These are phyloP conservation scores for Engystomops pustulosus DNA, from an alignment of 2,113 vertebrate genomes.

Conservation along the genomic window DNA sequence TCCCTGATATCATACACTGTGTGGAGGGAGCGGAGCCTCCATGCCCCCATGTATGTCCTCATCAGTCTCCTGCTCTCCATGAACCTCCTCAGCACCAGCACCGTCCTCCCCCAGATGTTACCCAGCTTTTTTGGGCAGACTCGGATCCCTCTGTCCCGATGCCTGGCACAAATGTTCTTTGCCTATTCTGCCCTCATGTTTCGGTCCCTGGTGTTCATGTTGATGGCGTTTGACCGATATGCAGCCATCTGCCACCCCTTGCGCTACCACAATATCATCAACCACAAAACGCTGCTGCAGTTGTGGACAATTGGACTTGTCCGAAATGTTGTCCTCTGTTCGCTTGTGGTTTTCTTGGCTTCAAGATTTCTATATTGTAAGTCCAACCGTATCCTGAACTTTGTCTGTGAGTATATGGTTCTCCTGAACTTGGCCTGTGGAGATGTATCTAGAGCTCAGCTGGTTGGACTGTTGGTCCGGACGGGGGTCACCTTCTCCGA, in stretches of 20 bases:
- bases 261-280: conserved; percentile 65
- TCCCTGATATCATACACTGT: conserved; percentile 56
- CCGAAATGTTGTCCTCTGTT: conserved; percentile 38
- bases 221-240: conserved; percentile 70
- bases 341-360: conserved; percentile 18
- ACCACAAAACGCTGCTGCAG: conserved; percentile 1
- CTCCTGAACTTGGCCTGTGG: conserved; percentile 68
- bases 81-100: conserved; percentile 62
- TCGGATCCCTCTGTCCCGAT: conserved; percentile 70
- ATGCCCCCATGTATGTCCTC: conserved; percentile 77
- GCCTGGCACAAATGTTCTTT: conserved; percentile 81
- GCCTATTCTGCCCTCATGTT: conserved; percentile 68
- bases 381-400: conserved; percentile 64
- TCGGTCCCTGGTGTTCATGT: conserved; percentile 66
- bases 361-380: conserved; percentile 61
- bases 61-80: conserved; percentile 72
- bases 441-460: conserved; percentile 63
- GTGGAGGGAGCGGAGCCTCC: conserved; percentile 64
- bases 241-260: conserved; percentile 77
- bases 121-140: conserved; percentile 67
- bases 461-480: conserved; percentile 56
- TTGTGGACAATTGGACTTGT: conserved; percentile 24
- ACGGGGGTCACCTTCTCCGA: conserved; percentile 58
- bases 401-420: conserved; percentile 69
- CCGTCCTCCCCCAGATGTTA: conserved; percentile 72